phyloP scores from a whole-genome alignment of 1,140 invertebrate species.

The Eulimnadia texana region DNA sequence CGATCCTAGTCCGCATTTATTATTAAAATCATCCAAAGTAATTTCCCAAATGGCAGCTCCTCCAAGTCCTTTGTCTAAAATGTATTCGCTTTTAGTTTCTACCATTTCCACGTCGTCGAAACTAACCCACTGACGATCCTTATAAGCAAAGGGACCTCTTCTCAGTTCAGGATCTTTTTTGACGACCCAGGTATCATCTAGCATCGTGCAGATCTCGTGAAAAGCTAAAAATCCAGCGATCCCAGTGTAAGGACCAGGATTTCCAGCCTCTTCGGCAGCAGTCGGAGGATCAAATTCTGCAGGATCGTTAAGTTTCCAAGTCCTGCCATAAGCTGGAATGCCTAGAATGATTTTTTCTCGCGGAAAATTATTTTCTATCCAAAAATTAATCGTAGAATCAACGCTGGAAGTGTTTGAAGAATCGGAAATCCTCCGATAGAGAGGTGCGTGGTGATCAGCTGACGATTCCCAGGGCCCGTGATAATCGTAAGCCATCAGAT shows the following conservation, averaged over 20 bases:
- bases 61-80: slow-evolving; percentile 1
- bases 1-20: slow-evolving; percentile 9
- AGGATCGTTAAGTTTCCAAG: slow-evolving; percentile 24
- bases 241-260: slow-evolving; percentile 16
- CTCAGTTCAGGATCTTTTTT: too few relatives aligned
- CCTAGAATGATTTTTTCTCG: slow-evolving; percentile 28
- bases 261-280: slow-evolving; percentile 20
- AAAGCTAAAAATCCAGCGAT: slow-evolving; percentile 19
- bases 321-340: slow-evolving; percentile 28
- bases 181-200: too few relatives aligned
- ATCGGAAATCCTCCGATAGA: slow-evolving; percentile 16
- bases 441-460: slow-evolving; percentile 25
- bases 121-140: too few relatives aligned
- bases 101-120: slow-evolving; percentile 21
- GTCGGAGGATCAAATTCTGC: slow-evolving; percentile 28
- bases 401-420: slow-evolving; percentile 6
- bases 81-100: slow-evolving; percentile 19
- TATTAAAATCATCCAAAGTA: slow-evolving; percentile 13
- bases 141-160: too few relatives aligned
- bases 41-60: slow-evolving; percentile 15
- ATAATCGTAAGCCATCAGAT: slow-evolving; percentile 31
- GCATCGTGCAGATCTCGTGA: slow-evolving; percentile 21
- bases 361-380: slow-evolving; percentile 27
- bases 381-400: slow-evolving; percentile 31
- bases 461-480: slow-evolving; percentile 32